Base-by-base conservation (phyloP, 2,888 invertebrate species). In the Cybosia mesomella region DNA sequence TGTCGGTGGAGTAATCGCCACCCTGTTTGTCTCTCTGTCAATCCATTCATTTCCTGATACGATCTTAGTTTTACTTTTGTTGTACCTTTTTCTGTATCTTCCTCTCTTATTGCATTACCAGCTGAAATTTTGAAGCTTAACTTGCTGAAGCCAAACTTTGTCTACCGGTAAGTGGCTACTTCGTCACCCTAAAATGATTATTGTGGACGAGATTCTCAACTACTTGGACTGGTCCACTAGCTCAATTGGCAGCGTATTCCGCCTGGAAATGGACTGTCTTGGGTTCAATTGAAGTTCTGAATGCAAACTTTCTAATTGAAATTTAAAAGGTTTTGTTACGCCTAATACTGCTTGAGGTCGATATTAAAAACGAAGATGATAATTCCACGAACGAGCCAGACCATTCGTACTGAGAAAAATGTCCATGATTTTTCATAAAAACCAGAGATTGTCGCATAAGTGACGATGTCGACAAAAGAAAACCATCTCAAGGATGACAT, bases 401-500 rank as follows among this genome's bases (percentile, higher is more conserved):
- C 58, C 58, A 58, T 58, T 58, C 10, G 32, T 10, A 32, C 32
- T n/a, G 4, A 0, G n/a, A 34, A 58, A 58, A n/a, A 0, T 7
- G 13, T 34, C 13, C 15, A 21, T 13, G 36, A 34, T 22, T 34
- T 58, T 21, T 39, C 13, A 59, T 22, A 9, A 49, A 8, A 49
- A 49, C n/a, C 49, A 49, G 49, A 49, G 49, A 49, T 49, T 49
- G 49, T 49, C n/a, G 49, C 49, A 49, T 49, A 49, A 49, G 49
- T 49, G 49, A 49, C 49, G 53, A 11, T 53, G 21, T 34, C 15
- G 15, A 62, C 36, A 59, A 63, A 63, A 53, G 32, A 63, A 62
- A 67, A 28, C 49, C 58, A 62, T 67, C 21, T 63, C 49, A 36
- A 57, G 34, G 49, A n/a, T n/a, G 58, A 53, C 22, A 28, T 22